Evolutionary conservation across 2,888 invertebrate genomes (phyloP), one percentile per base, ranked within the genome.

Genomic region (Ophonus ardosiacus): DNA sequence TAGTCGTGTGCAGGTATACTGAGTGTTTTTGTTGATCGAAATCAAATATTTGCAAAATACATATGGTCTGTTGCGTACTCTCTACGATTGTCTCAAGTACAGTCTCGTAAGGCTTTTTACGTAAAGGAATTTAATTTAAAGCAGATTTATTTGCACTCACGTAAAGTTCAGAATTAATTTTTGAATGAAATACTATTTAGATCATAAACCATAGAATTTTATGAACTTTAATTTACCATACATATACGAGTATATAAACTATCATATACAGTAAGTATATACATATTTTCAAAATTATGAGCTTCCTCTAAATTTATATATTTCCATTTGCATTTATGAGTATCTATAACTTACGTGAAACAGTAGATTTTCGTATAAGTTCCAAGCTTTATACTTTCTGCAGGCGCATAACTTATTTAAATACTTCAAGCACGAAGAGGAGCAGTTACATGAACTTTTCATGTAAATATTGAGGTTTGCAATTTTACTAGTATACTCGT

Each of bases 251-350:
- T 31, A 17, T 21, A 61, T 61, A 63, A 59, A 63, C 18, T 21
- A 18, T 21, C 4, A 24, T 3, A 13, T 10, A 13, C 63, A 21
- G 63, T 63, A 31, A 0, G 6, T 21, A 31, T 31, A 31, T 5
- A 63, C 63, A 18, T 63, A 51, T 51, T 13, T 51, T 51, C 21
- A 13, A 63, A 63, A 21, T 31, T 31, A 31, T 21, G 21, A 18
- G 7, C 24, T 24, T 21, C 13, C 3, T 15, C 68, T 15, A 38
- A 31, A 68, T 63, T 24, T 24, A 63, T 38, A 68, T 63, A 17
- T 63, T 68, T 68, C 38, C 24, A 68, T 68, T 38, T 68, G 15
- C 68, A 68, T 68, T 38, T 68, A 68, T 31, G 24, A 63, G 63
- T 63, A 31, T 1, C 63, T 63, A 24, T 63, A 63, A 24, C 38